These are phyloP conservation scores for Hypotaenidia philippensis DNA, from an alignment of 2,797 vertebrate genomes.

Conservation along the genomic window DNA sequence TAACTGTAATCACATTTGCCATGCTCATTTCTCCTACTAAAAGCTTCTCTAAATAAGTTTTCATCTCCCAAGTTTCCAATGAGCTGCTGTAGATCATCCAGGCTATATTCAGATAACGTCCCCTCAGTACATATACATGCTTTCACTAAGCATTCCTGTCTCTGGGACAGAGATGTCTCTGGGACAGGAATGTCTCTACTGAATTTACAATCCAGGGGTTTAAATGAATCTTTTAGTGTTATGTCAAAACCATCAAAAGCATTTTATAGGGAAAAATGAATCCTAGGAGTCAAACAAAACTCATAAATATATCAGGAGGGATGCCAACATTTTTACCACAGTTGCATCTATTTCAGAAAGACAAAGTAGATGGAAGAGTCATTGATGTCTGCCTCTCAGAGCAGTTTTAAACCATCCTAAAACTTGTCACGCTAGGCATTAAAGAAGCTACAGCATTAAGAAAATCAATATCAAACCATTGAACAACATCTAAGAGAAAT, in stretches of 20 bases:
- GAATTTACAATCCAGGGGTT: background rate
- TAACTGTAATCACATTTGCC: background rate
- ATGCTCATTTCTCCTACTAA: background rate
- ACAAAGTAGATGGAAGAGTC: conserved; percentile 28
- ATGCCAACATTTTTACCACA: conserved; percentile 52
- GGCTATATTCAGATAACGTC: background rate
- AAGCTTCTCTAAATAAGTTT: background rate
- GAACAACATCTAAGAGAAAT: conserved; percentile 22
- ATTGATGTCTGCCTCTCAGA: conserved; percentile 36
- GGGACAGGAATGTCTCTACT: background rate
- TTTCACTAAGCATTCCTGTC: background rate
- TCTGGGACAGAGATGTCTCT: background rate
- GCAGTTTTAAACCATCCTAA: conserved; percentile 5
- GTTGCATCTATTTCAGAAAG: conserved; percentile 35
- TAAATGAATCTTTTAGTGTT: conserved; percentile 20
- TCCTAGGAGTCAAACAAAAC: conserved; percentile 43
- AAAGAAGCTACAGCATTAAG: conserved; percentile 33
- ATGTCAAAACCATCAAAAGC: conserved; percentile 40
- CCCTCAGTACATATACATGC: background rate
- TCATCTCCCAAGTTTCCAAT: background rate
- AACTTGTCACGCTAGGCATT: background rate
- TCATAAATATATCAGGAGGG: conserved; percentile 30
- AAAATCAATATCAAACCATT: conserved; percentile 55
- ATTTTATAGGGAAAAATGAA: conserved; percentile 35
- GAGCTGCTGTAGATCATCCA: background rate